Conservation (phyloP, 1,140 invertebrate genomes). For the Drosophila baimaii region DNA sequence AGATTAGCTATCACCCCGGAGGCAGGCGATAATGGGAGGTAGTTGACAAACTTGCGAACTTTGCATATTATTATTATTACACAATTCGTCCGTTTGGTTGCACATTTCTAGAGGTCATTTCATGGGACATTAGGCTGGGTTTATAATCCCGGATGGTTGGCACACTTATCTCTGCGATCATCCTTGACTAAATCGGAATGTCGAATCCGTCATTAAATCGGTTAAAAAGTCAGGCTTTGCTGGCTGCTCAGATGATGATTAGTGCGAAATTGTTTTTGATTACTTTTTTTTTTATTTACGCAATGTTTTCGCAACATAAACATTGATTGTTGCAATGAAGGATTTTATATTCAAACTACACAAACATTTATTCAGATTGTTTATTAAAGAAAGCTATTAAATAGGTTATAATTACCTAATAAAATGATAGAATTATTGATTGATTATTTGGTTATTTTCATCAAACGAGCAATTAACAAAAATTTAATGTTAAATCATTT, state of each 20-base stretch:
- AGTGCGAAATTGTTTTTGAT: constrained; percentile 6
- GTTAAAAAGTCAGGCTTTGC: constrained; percentile 40
- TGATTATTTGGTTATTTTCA: background rate
- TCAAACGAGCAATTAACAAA: background rate
- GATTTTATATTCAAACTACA: too few relatives aligned
- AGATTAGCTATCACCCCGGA: constrained; percentile 38
- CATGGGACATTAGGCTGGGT: constrained; percentile 67
- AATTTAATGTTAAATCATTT: background rate
- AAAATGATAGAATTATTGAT: background rate
- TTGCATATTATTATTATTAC: constrained; percentile 35
- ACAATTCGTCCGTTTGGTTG: constrained; percentile 32
- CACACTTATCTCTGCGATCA: constrained; percentile 57
- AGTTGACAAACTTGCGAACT: constrained; percentile 30
- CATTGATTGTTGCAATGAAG: constrained; percentile 3
- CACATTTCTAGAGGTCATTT: constrained; percentile 72
- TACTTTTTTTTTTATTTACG: constrained; percentile 8
- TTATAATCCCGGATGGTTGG: constrained; percentile 22
- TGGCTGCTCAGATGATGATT: constrained; percentile 3
- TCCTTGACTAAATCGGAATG: constrained; percentile 31
- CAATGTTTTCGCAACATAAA: constrained; percentile 8
- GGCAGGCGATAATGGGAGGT: constrained; percentile 6
- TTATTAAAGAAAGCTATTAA: background rate
- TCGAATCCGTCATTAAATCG: constrained; percentile 40
- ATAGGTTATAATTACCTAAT: background rate
- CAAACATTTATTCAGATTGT: too few relatives aligned